Evolutionary conservation across 1,140 invertebrate genomes (phyloP), one percentile per base, ranked within the genome.

Genomic region (Portunus trituberculatus): DNA sequence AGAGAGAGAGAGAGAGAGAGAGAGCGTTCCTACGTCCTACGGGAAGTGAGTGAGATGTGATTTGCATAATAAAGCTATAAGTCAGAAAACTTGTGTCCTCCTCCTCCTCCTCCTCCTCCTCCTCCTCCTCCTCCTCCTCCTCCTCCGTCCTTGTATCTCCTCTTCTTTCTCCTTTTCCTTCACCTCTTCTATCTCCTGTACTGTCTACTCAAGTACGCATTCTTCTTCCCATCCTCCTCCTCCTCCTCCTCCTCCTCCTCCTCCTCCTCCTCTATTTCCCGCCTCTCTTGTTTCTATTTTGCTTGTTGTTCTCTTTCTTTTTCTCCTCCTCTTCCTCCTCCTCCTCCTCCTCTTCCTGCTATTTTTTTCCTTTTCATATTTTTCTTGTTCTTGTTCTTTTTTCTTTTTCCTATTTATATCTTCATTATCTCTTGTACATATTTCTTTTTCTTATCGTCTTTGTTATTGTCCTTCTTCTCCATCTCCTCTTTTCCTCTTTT

Each of bases 31-130:
- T 8, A n/a, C 20, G 0, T 20, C 12, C 67, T n/a, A n/a, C 67
- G n/a, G 16, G n/a, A 76, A 76, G 67, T 76, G 67, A 76, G 67
- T 76, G 67, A 76, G 67, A 76, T 76, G 67, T 76, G 67, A 76
- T 76, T 76, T 76, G 25, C 67, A 76, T 76, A 76, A 76, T 76
- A 76, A 76, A 76, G n/a, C 67, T n/a, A n/a, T 76, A 76, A n/a
- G 7, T 76, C 67, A 76, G 20, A 76, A 76, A 76, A 76, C 67
- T 76, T 76, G 67, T 76, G 67, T 76, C 67, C 67, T 76, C 67
- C 67, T 76, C 20, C 67, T 76, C 67, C 67, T 76, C 67, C 67
- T 76, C 67, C 67, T 76, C 67, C 67, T n/a, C 67, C 25, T n/a
- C 25, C 25, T 76, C 6, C n/a, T 20, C 6, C 67, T n/a, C 20